Conservation (phyloP, 1,140 invertebrate species). For the Ephestia elutella region DNA sequence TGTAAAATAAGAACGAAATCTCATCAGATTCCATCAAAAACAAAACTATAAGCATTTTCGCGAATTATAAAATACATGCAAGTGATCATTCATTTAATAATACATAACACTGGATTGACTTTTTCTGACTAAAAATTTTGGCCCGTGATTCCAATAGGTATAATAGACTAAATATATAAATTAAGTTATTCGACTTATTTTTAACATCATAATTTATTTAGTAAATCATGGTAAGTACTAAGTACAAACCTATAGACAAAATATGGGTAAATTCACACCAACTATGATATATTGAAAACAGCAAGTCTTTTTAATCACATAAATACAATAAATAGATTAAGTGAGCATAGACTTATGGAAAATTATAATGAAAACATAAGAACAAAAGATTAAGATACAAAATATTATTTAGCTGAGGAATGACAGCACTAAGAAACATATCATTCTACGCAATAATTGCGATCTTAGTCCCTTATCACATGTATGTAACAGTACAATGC, state of each 20-base stretch:
- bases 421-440: neutral
- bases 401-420: neutral
- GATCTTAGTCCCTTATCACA: neutral
- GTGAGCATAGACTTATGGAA: constrained; percentile 45
- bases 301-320: constrained; percentile 22
- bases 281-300: constrained; percentile 13
- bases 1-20: no score
- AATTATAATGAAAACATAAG: constrained; percentile 17
- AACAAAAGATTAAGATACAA: constrained; percentile 14
- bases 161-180: constrained; percentile 36
- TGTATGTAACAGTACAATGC: neutral
- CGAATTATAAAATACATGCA: neutral
- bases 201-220: constrained; percentile 21
- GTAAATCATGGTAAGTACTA: constrained; percentile 39
- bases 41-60: neutral
- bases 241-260: constrained; percentile 27
- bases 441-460: neutral
- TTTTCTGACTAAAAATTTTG: constrained; percentile 65
- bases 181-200: constrained; percentile 26
- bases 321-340: constrained; percentile 14
- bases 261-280: constrained; percentile 21
- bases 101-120: constrained; percentile 42
- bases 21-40: neutral
- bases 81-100: constrained; percentile 22
- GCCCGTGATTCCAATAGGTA: constrained; percentile 60